These are phyloP conservation scores for Hetaerina titia DNA, from an alignment of 2,888 invertebrate species.

Conservation along the genomic window DNA sequence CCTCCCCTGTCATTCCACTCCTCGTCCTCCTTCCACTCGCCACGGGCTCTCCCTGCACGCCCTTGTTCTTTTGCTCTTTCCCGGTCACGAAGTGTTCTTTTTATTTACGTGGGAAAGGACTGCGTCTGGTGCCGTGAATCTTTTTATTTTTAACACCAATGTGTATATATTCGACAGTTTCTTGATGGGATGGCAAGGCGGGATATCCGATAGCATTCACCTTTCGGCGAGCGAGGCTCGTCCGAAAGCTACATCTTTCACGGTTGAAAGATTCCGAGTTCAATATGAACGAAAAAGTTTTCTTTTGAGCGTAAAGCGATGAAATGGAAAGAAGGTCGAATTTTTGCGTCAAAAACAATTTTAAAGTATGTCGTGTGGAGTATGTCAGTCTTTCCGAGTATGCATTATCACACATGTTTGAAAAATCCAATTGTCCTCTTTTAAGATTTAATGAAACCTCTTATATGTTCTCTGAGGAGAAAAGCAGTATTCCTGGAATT, in stretches of 20 bases:
- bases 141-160: slow-evolving; percentile 11
- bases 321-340: neutral
- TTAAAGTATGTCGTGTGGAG: too few relatives aligned
- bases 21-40: too few relatives aligned
- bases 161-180: neutral
- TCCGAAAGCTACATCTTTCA: neutral
- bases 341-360: too few relatives aligned
- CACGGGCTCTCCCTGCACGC: neutral
- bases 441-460: too few relatives aligned
- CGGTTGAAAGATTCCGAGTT: neutral
- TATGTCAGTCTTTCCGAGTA: too few relatives aligned
- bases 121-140: neutral
- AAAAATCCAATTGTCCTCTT: too few relatives aligned
- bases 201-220: neutral
- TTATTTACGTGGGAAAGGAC: slow-evolving; percentile 15
- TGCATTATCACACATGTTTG: too few relatives aligned
- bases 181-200: neutral
- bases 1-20: neutral
- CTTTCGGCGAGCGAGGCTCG: neutral
- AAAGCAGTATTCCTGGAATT: too few relatives aligned
- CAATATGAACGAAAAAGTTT: neutral
- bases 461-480: too few relatives aligned
- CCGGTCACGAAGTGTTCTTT: neutral
- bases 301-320: neutral
- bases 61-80: neutral